These are phyloP conservation scores for Masnerella sp. DNA, from an alignment of 2,888 invertebrate species.

Conservation along the genomic window DNA sequence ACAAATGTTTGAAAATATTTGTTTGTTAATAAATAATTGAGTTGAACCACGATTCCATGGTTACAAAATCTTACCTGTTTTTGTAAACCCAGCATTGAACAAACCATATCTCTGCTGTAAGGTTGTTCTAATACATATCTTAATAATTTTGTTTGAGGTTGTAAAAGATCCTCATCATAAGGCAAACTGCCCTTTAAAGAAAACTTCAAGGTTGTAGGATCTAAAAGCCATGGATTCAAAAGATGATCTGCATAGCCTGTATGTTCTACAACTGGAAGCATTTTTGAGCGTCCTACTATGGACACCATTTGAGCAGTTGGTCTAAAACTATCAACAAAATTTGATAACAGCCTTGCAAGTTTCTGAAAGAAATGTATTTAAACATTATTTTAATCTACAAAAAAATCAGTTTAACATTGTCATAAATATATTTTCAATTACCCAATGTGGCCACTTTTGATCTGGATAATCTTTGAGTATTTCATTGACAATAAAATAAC, in stretches of 20 bases:
- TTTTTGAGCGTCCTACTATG: constrained; percentile 91
- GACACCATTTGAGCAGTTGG: constrained; percentile 97
- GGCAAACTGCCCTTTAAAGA: constrained; percentile 87
- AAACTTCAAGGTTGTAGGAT: constrained; percentile 88
- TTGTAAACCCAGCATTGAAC: constrained; percentile 94
- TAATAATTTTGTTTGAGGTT: constrained; percentile 92
- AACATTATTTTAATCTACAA: background rate
- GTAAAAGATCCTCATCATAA: constrained; percentile 90
- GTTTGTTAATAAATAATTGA: background rate
- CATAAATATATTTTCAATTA: constrained; percentile 75
- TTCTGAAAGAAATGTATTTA: constrained; percentile 80
- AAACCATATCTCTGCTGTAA: constrained; percentile 97
- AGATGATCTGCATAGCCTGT: constrained; percentile 93
- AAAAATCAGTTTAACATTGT: too few relatives aligned
- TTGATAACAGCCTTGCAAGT: constrained; percentile 89
- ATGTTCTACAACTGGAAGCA: constrained; percentile 96
- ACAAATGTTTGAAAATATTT: too few relatives aligned
- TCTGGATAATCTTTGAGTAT: constrained; percentile 93
- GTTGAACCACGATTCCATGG: background rate
- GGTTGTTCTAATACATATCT: constrained; percentile 96
- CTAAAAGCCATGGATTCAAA: constrained; percentile 95
- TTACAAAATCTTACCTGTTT: constrained; percentile 85
- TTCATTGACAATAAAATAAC: constrained; percentile 97
- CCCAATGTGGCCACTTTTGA: constrained; percentile 94
- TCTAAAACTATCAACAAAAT: constrained; percentile 95